Conservation (phyloP, 1,140 invertebrate genomes). For the Euschistus heros region DNA sequence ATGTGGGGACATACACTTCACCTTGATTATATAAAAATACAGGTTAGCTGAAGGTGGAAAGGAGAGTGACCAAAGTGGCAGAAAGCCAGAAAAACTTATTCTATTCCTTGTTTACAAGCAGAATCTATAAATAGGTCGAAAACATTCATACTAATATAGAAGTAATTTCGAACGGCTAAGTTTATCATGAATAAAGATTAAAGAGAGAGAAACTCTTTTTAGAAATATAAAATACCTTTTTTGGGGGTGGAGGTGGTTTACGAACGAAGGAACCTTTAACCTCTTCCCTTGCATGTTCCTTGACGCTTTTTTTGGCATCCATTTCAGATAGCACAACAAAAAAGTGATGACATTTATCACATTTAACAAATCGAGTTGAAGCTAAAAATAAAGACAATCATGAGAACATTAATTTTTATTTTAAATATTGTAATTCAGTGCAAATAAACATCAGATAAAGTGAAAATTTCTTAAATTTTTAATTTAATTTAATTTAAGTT, state of each 20-base stretch:
- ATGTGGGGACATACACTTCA: no score
- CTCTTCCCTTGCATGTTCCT: conserved; percentile 54
- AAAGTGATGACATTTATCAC: conserved; percentile 96
- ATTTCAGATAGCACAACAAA: conserved; percentile 92
- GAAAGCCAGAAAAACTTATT: no score
- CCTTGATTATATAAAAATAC: no score
- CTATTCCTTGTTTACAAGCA: no score
- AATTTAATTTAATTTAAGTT: no score
- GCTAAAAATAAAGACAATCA: conserved; percentile 37
- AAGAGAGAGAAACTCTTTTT: no score
- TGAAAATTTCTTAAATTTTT: neutral
- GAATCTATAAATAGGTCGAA: no score
- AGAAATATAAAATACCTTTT: conserved; percentile 50
- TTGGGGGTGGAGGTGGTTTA: conserved; percentile 79
- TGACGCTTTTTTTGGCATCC: conserved; percentile 73
- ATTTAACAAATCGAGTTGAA: conserved; percentile 91
- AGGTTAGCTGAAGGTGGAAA: no score
- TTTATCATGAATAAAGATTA: no score
- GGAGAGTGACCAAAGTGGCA: no score
- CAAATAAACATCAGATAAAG: neutral
- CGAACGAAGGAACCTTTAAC: conserved; percentile 51
- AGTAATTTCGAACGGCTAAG: no score
- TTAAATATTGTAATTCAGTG: neutral
- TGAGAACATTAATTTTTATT: conserved; percentile 6
- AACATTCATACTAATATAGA: no score